Conservation (phyloP, 2,113 vertebrate genomes). For the Thalassarche chlororhynchos region DNA sequence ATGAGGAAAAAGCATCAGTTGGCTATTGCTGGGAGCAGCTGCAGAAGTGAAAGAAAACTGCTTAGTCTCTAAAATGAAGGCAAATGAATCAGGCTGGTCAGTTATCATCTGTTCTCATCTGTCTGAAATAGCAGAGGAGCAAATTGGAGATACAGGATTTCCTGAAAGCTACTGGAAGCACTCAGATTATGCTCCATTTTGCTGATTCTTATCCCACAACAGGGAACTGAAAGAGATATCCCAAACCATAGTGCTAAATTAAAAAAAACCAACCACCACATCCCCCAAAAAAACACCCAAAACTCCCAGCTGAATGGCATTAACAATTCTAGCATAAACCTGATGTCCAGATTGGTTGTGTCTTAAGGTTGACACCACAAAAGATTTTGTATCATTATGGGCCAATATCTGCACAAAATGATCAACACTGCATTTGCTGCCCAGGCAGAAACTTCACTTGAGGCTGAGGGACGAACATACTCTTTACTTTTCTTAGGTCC, state of each 20-base stretch:
- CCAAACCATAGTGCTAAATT: not conserved
- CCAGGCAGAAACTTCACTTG: not conserved
- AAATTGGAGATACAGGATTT: not conserved
- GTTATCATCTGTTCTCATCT: constrained; percentile 4
- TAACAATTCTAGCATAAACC: not conserved
- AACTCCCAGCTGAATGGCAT: not conserved
- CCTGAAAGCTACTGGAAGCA: not conserved
- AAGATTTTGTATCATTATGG: not conserved
- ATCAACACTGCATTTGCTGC: not conserved
- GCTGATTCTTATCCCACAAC: not conserved
- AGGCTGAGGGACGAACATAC: not conserved
- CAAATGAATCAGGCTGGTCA: not conserved
- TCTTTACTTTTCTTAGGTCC: not conserved
- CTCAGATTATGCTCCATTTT: not conserved
- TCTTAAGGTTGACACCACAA: not conserved
- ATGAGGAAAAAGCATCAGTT: not conserved
- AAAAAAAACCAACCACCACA: fast-evolving
- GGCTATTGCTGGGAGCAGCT: constrained; percentile 12
- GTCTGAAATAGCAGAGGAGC: not conserved
- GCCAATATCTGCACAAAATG: not conserved
- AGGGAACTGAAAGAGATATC: not conserved
- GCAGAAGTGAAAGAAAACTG: not conserved
- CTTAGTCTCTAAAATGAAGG: not conserved
- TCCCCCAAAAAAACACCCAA: fast-evolving
- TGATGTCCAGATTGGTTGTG: not conserved